phyloP scores from a whole-genome alignment of 2,888 invertebrate genomes.

The Hydroisotoma schaefferi region DNA sequence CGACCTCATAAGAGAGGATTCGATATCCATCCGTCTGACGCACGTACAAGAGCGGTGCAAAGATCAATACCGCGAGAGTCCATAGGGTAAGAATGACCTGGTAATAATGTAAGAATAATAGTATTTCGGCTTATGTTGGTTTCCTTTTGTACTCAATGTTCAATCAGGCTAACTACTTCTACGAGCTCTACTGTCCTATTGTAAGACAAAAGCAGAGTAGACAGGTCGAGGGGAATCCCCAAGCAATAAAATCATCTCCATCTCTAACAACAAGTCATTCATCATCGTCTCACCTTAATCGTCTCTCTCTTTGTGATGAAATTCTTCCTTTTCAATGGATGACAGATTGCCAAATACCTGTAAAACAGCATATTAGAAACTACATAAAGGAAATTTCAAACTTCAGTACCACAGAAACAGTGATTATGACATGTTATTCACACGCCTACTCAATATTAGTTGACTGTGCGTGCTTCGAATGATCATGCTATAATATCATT shows the following conservation, averaged over 20 bases:
- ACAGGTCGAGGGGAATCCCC: too few species aligned
- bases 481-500: too few species aligned
- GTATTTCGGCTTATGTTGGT: background rate
- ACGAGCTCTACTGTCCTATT: too few species aligned
- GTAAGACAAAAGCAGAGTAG: too few species aligned
- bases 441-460: too few species aligned
- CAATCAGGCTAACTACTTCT: too few species aligned
- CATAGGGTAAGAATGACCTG: constrained; percentile 11
- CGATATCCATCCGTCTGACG: constrained; percentile 9
- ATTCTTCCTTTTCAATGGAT: constrained; percentile 69
- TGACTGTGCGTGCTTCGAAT: too few species aligned
- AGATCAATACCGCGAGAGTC: constrained; percentile 12
- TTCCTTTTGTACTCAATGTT: too few species aligned
- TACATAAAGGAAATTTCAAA: too few species aligned
- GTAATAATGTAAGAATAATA: background rate
- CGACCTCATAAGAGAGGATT: constrained; percentile 7
- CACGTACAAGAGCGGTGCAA: constrained; percentile 9
- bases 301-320: constrained; percentile 63
- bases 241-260: too few species aligned
- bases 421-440: too few species aligned
- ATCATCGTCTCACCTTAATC: constrained; percentile 56
- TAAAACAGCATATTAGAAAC: background rate
- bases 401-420: background rate
- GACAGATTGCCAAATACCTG: constrained; percentile 67
- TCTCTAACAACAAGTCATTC: too few species aligned